Evolutionary conservation across 2,797 vertebrate species (phyloP).

Genomic region (Phyllotis vaccarum): DNA sequence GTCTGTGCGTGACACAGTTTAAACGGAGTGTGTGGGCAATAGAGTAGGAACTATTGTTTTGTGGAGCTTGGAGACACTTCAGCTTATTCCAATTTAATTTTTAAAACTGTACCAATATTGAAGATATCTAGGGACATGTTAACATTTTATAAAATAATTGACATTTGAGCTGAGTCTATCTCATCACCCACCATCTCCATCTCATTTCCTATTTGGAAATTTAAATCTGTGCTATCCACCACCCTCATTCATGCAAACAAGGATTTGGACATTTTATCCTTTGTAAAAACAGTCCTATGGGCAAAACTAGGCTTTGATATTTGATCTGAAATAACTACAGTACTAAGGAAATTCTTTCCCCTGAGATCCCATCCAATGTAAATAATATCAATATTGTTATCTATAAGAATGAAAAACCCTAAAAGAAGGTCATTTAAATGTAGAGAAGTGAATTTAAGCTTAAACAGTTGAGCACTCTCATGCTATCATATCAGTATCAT

Average conservation of each 20-base stretch:
- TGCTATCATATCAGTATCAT: no score
- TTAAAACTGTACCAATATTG: neutral
- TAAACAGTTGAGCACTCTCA: neutral
- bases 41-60: neutral
- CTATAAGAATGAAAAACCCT: neutral
- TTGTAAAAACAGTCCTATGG: neutral
- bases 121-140: neutral
- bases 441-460: neutral
- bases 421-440: neutral
- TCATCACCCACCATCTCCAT: neutral
- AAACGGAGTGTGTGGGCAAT: neutral
- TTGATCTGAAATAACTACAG: neutral
- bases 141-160: neutral
- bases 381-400: neutral
- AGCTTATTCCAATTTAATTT: neutral
- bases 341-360: neutral
- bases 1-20: neutral
- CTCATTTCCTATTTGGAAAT: slow-evolving; percentile 1
- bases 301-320: neutral
- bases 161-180: neutral
- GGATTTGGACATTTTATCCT: neutral
- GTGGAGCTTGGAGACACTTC: neutral
- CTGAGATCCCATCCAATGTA: neutral
- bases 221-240: neutral
- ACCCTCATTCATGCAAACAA: neutral